phyloP scores from a whole-genome alignment of 2,797 vertebrate species.

The Discoglossus pictus region DNA sequence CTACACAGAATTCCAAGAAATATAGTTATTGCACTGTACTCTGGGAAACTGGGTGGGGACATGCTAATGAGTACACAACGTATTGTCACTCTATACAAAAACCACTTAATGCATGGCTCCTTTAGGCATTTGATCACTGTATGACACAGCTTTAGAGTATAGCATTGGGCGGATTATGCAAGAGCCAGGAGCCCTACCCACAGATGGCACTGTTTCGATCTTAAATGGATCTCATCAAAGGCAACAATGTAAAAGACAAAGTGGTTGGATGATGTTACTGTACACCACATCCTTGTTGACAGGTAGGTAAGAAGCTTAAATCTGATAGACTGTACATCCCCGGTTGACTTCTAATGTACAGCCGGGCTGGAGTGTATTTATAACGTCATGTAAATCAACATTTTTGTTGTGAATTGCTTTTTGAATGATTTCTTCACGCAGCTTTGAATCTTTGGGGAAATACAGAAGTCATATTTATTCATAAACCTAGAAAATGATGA shows the following conservation, averaged over 20 bases:
- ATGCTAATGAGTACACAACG: too few species aligned
- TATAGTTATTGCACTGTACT: too few species aligned
- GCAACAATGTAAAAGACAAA: background rate
- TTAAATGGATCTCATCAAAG: background rate
- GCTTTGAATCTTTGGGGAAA: conserved; percentile 32
- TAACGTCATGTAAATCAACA: conserved; percentile 25
- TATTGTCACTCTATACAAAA: too few species aligned
- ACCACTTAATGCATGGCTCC: too few species aligned
- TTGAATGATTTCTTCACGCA: conserved; percentile 13
- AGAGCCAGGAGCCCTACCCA: too few species aligned
- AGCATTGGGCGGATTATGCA: too few species aligned
- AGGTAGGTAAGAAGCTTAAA: background rate
- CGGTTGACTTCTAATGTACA: background rate
- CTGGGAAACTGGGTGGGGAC: too few species aligned
- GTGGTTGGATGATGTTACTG: background rate
- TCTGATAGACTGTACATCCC: background rate
- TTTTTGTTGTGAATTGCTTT: conserved; percentile 10
- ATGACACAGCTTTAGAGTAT: too few species aligned
- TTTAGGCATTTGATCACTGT: too few species aligned
- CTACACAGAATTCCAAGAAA: too few species aligned
- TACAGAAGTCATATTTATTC: conserved; percentile 39
- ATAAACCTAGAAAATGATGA: conserved; percentile 25
- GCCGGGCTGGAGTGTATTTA: conserved; percentile 1
- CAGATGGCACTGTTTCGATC: conserved; percentile 2
- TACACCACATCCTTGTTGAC: background rate